phyloP scores from a whole-genome alignment of 92 coral and sea anemone genomes.

The Parazoanthus darwini region DNA sequence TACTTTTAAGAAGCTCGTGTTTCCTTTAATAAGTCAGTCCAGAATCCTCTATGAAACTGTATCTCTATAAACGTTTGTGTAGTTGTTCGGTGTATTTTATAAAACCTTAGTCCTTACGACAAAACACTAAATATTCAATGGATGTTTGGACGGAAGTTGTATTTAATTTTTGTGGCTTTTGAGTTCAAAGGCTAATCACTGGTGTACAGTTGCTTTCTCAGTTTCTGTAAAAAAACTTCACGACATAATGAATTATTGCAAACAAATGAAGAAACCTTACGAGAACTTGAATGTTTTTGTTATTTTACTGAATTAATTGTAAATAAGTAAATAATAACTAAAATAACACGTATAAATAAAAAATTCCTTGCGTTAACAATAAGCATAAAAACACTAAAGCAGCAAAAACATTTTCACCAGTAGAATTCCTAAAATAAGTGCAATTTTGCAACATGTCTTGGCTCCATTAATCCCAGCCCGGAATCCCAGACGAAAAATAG shows the following conservation, averaged over 20 bases:
- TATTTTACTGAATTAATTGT: background rate
- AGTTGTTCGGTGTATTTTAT: background rate
- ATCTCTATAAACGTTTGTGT: background rate
- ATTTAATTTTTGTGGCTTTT: background rate
- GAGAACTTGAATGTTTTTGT: too few relatives aligned
- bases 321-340: background rate
- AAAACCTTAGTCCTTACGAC: background rate
- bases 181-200: slow-evolving; percentile 10
- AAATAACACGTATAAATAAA: too few relatives aligned
- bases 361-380: too few relatives aligned
- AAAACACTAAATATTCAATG: background rate
- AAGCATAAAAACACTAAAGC: background rate
- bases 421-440: background rate
- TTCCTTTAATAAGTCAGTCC: background rate
- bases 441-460: background rate
- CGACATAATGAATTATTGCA: background rate
- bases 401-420: background rate
- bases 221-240: background rate
- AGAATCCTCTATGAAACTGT: slow-evolving; percentile 5
- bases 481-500: background rate
- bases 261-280: background rate
- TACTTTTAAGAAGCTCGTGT: background rate
- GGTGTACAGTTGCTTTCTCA: background rate
- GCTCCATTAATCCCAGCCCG: background rate
- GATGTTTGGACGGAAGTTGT: too few relatives aligned